Base-by-base conservation (phyloP, 1,140 invertebrate species). In the Bombus vancouverensis region DNA sequence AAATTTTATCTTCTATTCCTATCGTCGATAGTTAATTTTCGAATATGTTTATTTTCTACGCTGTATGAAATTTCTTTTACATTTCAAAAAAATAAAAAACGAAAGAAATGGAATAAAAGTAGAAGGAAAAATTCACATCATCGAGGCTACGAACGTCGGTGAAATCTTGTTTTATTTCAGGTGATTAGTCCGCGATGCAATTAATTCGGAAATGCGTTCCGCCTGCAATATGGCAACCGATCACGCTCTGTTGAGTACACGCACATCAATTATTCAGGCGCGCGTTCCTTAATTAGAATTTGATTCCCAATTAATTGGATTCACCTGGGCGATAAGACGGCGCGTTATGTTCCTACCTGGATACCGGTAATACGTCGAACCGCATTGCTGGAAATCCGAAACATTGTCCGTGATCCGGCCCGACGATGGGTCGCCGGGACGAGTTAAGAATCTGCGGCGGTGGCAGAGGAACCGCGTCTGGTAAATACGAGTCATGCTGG, bases 401-500 rank as follows among this genome's bases (percentile, higher is more conserved):
- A 89, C 65, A 83, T 73, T 71, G 83, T 32, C 44, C 44, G 75
- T 44, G 75, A 87, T 80, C 65, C 53, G 22, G 78, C 44, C 77
- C 47, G 66, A 57, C 81, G 86, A 71, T 68, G 75, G 80, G 62
- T 77, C 85, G 66, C 37, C 39, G 28, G 59, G 80, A 74, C 79
- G 81, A 84, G 89, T 89, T 89, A 82, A 90, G 86, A 88, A 87
- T 90, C 81, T 86, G 84, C 83, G 80, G 66, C 87, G 78, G 78
- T 79, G 87, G 83, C 86, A 81, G 81, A 89, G 86, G 88, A 90
- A 88, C 87, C 76, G 47, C 86, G 81, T 75, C 89, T 71, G 80
- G 91, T 91, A 90, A 92, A 93, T 92, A 92, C 91, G 88, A 93
- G 92, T 93, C 92, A 93, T 93, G 91, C 92, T 92, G 86, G 82